phyloP scores from a whole-genome alignment of 1,140 invertebrate genomes.

The Macrotrachela quadricornifera region DNA sequence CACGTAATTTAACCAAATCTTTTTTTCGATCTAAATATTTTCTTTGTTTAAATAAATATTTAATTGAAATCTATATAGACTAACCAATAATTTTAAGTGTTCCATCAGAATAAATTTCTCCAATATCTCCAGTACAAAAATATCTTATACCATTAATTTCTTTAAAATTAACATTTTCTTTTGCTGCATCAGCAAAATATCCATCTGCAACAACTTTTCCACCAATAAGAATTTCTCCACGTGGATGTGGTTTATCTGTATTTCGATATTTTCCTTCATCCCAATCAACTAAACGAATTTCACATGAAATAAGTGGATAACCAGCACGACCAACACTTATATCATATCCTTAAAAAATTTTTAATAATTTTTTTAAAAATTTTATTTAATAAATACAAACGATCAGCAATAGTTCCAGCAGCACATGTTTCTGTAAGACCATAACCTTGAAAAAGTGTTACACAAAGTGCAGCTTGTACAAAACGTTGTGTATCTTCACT shows the following conservation, averaged over 20 bases:
- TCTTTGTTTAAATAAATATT: not conserved
- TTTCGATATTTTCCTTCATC: slow-evolving; percentile 73
- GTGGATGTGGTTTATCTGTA: slow-evolving; percentile 64
- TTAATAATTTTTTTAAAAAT: no score
- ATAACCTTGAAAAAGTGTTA: slow-evolving; percentile 75
- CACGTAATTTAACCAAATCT: slow-evolving; percentile 85
- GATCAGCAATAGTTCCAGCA: slow-evolving; percentile 65
- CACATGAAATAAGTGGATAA: slow-evolving; percentile 58
- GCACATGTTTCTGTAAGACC: slow-evolving; percentile 89
- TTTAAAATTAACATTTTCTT: not conserved
- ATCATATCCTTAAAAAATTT: slow-evolving; percentile 30
- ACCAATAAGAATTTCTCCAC: slow-evolving; percentile 74
- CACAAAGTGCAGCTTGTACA: slow-evolving; percentile 72
- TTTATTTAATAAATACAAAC: not conserved
- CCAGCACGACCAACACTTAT: slow-evolving; percentile 61
- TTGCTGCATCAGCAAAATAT: slow-evolving; percentile 46
- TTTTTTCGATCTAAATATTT: slow-evolving; percentile 63
- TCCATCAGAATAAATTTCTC: slow-evolving; percentile 70
- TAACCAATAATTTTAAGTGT: slow-evolving; percentile 83
- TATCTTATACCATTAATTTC: slow-evolving; percentile 46
- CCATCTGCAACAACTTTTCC: slow-evolving; percentile 71
- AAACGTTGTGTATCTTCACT: slow-evolving; percentile 84
- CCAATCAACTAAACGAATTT: slow-evolving; percentile 74
- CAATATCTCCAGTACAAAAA: slow-evolving; percentile 91
- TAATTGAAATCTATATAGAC: slow-evolving; percentile 12